Evolutionary conservation across 1,140 invertebrate genomes (phyloP), one percentile per base, ranked within the genome.

Genomic region (Penaeus chinensis): DNA sequence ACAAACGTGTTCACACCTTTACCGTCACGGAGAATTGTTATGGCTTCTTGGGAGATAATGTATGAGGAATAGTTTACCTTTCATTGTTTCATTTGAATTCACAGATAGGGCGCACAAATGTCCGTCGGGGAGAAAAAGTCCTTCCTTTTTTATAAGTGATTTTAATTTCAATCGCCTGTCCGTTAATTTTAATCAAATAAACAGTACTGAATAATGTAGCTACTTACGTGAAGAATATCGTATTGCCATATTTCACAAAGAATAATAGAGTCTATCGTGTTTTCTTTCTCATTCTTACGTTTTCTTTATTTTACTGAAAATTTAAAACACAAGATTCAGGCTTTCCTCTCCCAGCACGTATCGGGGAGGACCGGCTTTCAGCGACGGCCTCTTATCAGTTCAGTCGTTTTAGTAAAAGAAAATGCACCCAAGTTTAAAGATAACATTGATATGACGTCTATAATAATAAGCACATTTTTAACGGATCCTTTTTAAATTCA

Each of bases 281-380:
- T 19, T 74, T 74, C 24, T 32, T 74, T 71, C 24, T 10, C 69
- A 37, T 74, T 8, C 71, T 74, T 7, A 20, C 13, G 71, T 32
- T 74, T 32, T 37, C 27, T 24, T 24, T 24, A 10, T 27, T 19
- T 32, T 74, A 74, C 27, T 27, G 71, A 54, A 54, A 54, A 13
- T 54, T 54, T 54, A 54, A 54, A 54, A 54, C 54, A 54, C 54
- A 54, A 54, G 54, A 54, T 54, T 54, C 54, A 54, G 54, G 54
- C 54, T 54, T 54, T 54, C 54, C 54, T 54, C 54, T 54, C 11
- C 11, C 22, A 79, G 16, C 54, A n/a, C 54, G 77, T 24, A 19
- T 24, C 27, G 20, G 60, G 47, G 22, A 84, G 84, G 84, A 62
- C 54, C 77, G 84, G 84, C 84, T 85, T 79, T 85, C 84, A 85